Percentiles rank a stretch among this genome's conserved stretches.
phyloP scores from a whole-genome alignment of 2,888 invertebrate genomes.

The Plusia festucae region DNA sequence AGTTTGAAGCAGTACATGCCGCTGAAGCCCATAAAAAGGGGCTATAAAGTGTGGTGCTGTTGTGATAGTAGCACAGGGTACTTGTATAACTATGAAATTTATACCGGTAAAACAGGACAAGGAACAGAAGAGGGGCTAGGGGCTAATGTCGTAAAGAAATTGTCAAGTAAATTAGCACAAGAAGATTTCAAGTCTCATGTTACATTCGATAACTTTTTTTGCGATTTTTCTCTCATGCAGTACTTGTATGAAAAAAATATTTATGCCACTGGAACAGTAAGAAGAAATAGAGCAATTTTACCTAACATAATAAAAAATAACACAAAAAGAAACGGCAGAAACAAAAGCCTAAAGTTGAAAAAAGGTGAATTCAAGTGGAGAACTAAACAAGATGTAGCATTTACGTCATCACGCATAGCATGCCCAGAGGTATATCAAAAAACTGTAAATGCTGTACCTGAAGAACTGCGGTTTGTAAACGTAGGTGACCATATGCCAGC shows the following conservation, averaged over 20 bases:
- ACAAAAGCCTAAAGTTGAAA: conserved; percentile 37
- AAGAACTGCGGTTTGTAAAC: conserved; percentile 45
- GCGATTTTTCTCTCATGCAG: not conserved
- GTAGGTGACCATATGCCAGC: conserved; percentile 54
- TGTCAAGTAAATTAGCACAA: too few species aligned
- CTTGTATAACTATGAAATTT: conserved; percentile 14
- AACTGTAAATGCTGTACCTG: conserved; percentile 42
- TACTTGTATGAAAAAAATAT: conserved; percentile 17
- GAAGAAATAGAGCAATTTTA: conserved; percentile 42
- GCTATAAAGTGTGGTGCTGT: not conserved
- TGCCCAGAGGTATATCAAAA: conserved; percentile 32
- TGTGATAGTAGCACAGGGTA: not conserved
- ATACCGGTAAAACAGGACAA: conserved; percentile 15
- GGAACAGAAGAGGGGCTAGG: conserved; percentile 50
- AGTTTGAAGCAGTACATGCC: not conserved
- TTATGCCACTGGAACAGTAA: too few species aligned
- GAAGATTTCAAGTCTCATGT: conserved; percentile 9
- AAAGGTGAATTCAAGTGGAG: conserved; percentile 60
- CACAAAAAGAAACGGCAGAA: conserved; percentile 12
- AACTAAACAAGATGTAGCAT: conserved; percentile 52
- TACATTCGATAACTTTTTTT: conserved; percentile 32
- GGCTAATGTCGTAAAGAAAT: conserved; percentile 13
- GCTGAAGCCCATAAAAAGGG: not conserved
- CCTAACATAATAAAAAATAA: conserved; percentile 48
- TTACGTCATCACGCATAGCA: conserved; percentile 34